Evolutionary conservation across 2,888 invertebrate genomes (phyloP), one percentile per base, ranked within the genome.

Genomic region (Lithophane ornitopus): DNA sequence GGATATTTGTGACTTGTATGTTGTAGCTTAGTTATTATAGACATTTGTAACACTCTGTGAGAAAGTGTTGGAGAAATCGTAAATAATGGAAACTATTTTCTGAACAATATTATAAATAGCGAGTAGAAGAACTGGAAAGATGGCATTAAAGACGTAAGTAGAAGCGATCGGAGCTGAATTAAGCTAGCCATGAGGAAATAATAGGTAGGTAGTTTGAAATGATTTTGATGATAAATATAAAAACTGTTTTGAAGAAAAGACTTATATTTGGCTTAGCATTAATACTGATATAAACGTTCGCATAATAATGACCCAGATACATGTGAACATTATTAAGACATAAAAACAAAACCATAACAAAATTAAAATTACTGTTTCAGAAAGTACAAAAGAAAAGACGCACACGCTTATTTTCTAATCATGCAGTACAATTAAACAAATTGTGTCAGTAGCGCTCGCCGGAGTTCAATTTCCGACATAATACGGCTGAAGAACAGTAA

Each of bases 31-130:
- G 78, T 84, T 83, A 83, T 81, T 84, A 84, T 59, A 66, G 69
- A 71, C 74, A 83, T 83, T 84, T 74, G 71, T 83, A 70, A 82
- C 76, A 22, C 73, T 84, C 52, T 66, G 84, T 84, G 78, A 81
- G 83, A 84, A 78, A 83, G 74, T 84, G 81, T 78, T 66, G 52
- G 73, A 74, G 82, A 81, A 83, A 77, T 52, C 54, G 71, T 84
- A 78, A 83, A 81, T 84, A 84, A 83, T 83, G 73, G 73, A 84
- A 81, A 74, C 82, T n/a, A 83, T 84, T 72, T 74, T 67, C 77
- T 81, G 44, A 69, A 71, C 74, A 77, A 78, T 74, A 81, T 84
- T 72, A 81, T 70, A 74, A 81, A 84, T 56, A 34, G 58, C 3
- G 9, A 44, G 22, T 61, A 16, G 61, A 61, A 49, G 11, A 65